Percentiles rank a stretch among this genome's conserved stretches.
These are phyloP conservation scores for Acinonyx jubatus DNA, from an alignment of 2,113 vertebrate genomes.

Conservation along the genomic window DNA sequence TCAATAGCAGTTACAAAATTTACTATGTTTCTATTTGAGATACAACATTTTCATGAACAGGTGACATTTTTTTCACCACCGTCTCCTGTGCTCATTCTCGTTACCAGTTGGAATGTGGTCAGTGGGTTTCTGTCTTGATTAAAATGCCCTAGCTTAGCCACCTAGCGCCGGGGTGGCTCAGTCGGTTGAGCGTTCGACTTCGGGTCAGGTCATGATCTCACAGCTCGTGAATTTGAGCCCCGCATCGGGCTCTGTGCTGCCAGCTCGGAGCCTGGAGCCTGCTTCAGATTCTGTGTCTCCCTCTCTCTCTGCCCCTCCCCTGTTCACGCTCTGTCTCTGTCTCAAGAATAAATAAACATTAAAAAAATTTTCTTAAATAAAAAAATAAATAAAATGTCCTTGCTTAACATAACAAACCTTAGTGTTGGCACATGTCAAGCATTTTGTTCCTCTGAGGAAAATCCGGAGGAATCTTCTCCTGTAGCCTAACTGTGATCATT, in stretches of 20 bases:
- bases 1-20: background rate
- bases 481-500: background rate
- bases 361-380: no score
- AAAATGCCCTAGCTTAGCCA: background rate
- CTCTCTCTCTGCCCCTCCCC: no score
- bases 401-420: background rate
- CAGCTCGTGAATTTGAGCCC: no score
- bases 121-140: background rate
- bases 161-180: no score
- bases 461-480: background rate
- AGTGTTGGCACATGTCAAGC: background rate
- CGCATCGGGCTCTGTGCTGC: no score
- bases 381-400: background rate
- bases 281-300: no score
- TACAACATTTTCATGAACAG: background rate
- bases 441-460: background rate
- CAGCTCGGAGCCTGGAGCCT: no score
- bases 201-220: no score
- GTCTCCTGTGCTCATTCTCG: background rate
- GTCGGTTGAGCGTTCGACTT: no score
- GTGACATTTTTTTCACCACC: fast-evolving
- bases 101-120: background rate
- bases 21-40: background rate
- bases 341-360: no score
- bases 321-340: no score